A percentile compares a stretch with the other conserved stretches of the same genome.
Evolutionary conservation across 2,113 vertebrate genomes (phyloP).

Genomic region (Atlantisia rogersi): DNA sequence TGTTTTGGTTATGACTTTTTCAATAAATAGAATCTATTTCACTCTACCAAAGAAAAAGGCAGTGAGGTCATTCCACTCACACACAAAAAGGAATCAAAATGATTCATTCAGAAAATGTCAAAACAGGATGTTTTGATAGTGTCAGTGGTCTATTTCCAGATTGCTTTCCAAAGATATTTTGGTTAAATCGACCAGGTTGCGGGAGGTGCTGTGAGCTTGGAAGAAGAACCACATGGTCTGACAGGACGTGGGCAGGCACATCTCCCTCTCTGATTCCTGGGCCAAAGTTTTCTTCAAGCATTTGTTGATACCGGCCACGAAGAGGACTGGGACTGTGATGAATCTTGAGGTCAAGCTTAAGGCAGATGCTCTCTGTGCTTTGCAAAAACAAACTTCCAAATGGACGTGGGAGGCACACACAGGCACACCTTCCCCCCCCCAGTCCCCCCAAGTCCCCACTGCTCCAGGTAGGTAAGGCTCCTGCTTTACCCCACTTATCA

Average conservation of each 20-base stretch:
- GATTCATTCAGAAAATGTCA: conserved; percentile 67
- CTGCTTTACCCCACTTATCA: too few relatives aligned
- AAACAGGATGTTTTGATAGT: conserved; percentile 63
- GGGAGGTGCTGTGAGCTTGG: not conserved
- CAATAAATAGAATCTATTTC: not conserved
- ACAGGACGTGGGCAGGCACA: not conserved
- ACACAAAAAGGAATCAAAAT: conserved; percentile 3
- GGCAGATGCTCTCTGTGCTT: not conserved
- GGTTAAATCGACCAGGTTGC: not conserved
- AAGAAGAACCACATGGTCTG: not conserved
- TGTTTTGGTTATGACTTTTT: not conserved
- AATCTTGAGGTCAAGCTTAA: not conserved
- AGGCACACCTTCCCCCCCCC: too few relatives aligned
- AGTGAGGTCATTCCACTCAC: not conserved
- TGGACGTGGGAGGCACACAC: rapidly evolving
- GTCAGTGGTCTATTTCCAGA: conserved; percentile 23
- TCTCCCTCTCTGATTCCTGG: rapidly evolving
- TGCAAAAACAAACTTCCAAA: not conserved
- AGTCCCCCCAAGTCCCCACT: not conserved
- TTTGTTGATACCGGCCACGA: rapidly evolving
- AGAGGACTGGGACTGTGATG: rapidly evolving
- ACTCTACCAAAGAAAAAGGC: not conserved
- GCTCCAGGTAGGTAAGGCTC: not conserved
- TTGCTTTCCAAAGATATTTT: conserved; percentile 22
- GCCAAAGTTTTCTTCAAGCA: not conserved